A percentile compares a stretch with the other conserved stretches of the same genome.
phyloP scores from a whole-genome alignment of 2,888 invertebrate genomes.

The Dicyrtomina minuta region DNA sequence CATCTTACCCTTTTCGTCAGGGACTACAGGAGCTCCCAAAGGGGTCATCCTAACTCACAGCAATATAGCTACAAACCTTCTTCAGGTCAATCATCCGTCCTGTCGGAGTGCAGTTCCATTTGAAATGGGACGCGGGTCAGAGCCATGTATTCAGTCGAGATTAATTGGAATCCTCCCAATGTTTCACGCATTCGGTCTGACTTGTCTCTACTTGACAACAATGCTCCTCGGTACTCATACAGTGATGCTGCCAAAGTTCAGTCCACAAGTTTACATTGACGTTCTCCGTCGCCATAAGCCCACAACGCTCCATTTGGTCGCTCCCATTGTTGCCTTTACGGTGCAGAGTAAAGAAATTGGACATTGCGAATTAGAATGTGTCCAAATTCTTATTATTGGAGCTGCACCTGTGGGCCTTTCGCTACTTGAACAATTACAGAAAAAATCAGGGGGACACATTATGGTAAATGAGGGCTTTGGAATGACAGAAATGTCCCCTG shows the following conservation, averaged over 20 bases:
- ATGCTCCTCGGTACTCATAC: slow-evolving; percentile 40
- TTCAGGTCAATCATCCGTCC: slow-evolving; percentile 35
- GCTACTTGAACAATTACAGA: slow-evolving; percentile 63
- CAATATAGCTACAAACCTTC: slow-evolving; percentile 32
- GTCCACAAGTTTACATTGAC: slow-evolving; percentile 39
- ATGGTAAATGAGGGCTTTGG: slow-evolving; percentile 62
- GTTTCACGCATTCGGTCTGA: slow-evolving; percentile 47
- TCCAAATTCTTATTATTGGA: slow-evolving; percentile 64
- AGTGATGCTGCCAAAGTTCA: slow-evolving; percentile 44
- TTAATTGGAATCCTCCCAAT: slow-evolving; percentile 49
- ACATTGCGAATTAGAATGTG: slow-evolving; percentile 66
- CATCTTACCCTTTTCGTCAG: slow-evolving; percentile 38
- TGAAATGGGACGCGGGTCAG: no score
- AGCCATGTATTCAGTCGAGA: slow-evolving; percentile 36
- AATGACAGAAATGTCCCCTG: slow-evolving; percentile 65
- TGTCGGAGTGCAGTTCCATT: slow-evolving; percentile 23
- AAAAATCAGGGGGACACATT: slow-evolving; percentile 56
- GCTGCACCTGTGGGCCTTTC: slow-evolving; percentile 66
- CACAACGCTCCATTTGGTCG: slow-evolving; percentile 63
- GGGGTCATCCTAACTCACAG: no score
- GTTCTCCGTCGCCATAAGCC: slow-evolving; percentile 45
- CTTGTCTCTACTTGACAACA: slow-evolving; percentile 32
- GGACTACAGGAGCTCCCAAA: no score
- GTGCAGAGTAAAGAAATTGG: slow-evolving; percentile 69
- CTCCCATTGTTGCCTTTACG: slow-evolving; percentile 73